These are phyloP conservation scores for Pterocles burchelli DNA, from an alignment of 2,113 vertebrate genomes.

Conservation along the genomic window DNA sequence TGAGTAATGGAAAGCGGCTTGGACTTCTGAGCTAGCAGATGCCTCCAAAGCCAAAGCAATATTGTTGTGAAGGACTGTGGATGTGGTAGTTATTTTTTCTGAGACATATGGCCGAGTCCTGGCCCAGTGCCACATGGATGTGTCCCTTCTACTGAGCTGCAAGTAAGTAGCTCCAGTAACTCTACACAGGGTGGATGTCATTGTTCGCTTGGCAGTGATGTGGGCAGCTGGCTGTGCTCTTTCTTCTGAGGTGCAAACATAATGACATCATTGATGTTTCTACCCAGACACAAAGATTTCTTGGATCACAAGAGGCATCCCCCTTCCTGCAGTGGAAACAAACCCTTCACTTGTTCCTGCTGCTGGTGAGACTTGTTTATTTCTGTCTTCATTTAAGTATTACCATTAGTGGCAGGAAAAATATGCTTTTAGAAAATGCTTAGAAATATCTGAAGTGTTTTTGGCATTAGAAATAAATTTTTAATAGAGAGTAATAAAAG, in stretches of 20 bases:
- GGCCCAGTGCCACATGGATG: fast-evolving
- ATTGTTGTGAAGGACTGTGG: background rate
- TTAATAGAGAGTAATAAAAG: background rate
- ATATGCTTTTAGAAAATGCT: background rate
- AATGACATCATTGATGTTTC: background rate
- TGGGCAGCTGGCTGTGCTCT: background rate
- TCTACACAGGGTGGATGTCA: fast-evolving
- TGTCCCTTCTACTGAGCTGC: background rate
- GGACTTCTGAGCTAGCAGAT: background rate
- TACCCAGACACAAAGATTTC: background rate
- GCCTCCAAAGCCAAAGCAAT: background rate
- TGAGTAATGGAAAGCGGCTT: background rate
- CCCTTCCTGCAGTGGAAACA: background rate
- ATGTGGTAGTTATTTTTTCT: background rate
- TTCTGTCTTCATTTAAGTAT: background rate
- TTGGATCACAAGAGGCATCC: background rate
- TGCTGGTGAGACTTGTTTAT: background rate
- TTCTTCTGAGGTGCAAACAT: background rate
- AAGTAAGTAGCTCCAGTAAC: background rate
- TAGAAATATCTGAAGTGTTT: background rate
- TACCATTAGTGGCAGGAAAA: background rate
- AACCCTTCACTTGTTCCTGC: background rate
- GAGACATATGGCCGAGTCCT: background rate
- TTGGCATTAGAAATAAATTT: background rate
- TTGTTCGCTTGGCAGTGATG: fast-evolving